phyloP scores from a whole-genome alignment of 2,888 invertebrate species.

The Exephanes ischioxanthus region DNA sequence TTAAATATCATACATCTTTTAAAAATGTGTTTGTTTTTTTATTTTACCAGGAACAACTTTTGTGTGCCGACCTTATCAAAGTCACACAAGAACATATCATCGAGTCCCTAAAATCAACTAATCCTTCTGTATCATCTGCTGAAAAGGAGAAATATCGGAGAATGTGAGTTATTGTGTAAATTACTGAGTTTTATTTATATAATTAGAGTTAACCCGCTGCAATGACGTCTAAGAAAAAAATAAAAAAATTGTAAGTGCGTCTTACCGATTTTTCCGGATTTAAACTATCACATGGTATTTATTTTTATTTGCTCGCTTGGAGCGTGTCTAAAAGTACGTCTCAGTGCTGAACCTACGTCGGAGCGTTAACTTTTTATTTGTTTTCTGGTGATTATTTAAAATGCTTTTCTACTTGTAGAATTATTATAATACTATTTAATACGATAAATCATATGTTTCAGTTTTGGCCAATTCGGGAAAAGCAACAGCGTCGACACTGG shows the following conservation, averaged over 20 bases:
- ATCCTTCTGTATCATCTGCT: constrained; percentile 90
- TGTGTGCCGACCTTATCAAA: constrained; percentile 70
- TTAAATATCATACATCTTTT: too few relatives aligned
- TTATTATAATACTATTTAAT: constrained; percentile 11
- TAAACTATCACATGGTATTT: too few relatives aligned
- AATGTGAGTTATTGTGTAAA: constrained; percentile 88
- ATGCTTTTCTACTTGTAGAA: background rate
- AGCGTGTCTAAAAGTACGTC: too few relatives aligned
- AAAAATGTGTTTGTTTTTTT: background rate
- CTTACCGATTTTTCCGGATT: too few relatives aligned
- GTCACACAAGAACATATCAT: constrained; percentile 88
- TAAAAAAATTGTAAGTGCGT: too few relatives aligned
- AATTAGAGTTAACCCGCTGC: background rate
- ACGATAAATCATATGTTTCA: constrained; percentile 77
- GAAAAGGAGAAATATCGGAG: constrained; percentile 91
- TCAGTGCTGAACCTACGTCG: background rate
- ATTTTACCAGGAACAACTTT: constrained; percentile 54
- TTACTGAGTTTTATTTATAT: background rate
- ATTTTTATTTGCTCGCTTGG: too few relatives aligned
- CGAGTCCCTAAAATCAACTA: constrained; percentile 89
- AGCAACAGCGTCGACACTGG: constrained; percentile 87
- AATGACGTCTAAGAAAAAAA: background rate
- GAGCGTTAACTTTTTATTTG: background rate
- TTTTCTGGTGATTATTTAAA: background rate
- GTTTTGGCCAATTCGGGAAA: constrained; percentile 88